Evolutionary conservation across 2,113 vertebrate genomes (phyloP), one percentile per base, ranked within the genome.

Genomic region (Tenebrosternarchus preto): DNA sequence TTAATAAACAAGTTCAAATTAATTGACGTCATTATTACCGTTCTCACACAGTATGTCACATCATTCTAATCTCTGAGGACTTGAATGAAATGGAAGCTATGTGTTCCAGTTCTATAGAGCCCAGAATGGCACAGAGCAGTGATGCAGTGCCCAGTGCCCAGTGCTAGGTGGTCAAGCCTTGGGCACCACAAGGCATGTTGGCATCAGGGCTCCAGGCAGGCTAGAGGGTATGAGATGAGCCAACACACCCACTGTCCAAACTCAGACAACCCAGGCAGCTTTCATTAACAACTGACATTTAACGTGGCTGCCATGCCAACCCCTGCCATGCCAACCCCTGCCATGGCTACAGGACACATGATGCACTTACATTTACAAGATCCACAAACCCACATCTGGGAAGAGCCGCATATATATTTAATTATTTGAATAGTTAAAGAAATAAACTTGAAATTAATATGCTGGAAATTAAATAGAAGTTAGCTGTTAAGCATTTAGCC

Each of bases 241-340:
- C 92, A 93, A 88, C 88, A 82, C 88, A 90, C 90, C 86, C 55
- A 20, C 86, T 86, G 87, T 90, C 89, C 90, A 91, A 87, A 89
- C 86, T 89, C 82, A 89, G 90, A 90, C 89, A 90, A 89, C 88
- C 87, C 90, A 89, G 89, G 91, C 93, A 93, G 91, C 92, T 89
- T 89, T 90, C 91, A 91, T 91, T 92, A 92, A 83, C 90, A 88
- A 85, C 88, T 94, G 92, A 94, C 92, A 94, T 93, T 93, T 93
- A 92, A 90, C 88, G 87, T 85, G 86, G 90, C 89, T 88, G 88
- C 89, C 91, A 90, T 91, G 90, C 93, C 91, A 93, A 92, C 89
- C 90, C 89, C 91, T 91, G 89, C 91, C 87, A 89, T 90, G 91
- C 93, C 91, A 93, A 92, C 89, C 90, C 89, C 91, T 91, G 89